Evolutionary conservation across 2,113 vertebrate genomes (phyloP).

Genomic region (Tretioscincus oriximinensis): DNA sequence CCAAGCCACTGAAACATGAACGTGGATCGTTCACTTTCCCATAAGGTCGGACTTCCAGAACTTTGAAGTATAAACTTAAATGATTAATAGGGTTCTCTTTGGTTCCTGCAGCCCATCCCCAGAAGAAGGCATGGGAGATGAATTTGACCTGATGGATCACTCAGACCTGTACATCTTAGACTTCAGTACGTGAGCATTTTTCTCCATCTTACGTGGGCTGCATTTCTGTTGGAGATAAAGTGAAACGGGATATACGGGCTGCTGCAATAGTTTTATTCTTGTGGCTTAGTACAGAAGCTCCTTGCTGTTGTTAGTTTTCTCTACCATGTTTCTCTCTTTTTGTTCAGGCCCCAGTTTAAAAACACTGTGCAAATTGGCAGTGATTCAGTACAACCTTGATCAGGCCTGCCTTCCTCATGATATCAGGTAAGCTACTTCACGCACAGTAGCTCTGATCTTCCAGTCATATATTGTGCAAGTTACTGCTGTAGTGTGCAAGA

Average conservation of each 20-base stretch:
- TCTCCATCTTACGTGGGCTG: background rate
- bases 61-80: background rate
- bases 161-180: constrained; percentile 98
- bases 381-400: constrained; percentile 96
- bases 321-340: constrained; percentile 29
- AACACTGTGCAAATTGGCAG: constrained; percentile 96
- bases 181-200: constrained; percentile 87
- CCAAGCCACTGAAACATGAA: too few relatives aligned
- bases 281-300: too few relatives aligned
- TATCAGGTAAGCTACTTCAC: constrained; percentile 81
- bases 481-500: background rate
- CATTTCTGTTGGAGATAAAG: background rate
- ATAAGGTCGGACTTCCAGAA: background rate
- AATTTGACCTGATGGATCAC: constrained; percentile 99
- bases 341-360: constrained; percentile 93
- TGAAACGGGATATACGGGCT: background rate
- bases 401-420: constrained; percentile 97
- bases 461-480: background rate
- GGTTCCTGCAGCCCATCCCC: constrained; percentile 86
- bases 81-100: constrained; percentile 28
- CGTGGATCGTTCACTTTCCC: too few relatives aligned
- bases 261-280: background rate
- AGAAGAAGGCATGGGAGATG: constrained; percentile 96
- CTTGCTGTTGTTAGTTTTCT: background rate
- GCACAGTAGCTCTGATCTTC: background rate